These are phyloP conservation scores for Paraplagusia blochii DNA, from an alignment of 2,113 vertebrate species.

Conservation along the genomic window DNA sequence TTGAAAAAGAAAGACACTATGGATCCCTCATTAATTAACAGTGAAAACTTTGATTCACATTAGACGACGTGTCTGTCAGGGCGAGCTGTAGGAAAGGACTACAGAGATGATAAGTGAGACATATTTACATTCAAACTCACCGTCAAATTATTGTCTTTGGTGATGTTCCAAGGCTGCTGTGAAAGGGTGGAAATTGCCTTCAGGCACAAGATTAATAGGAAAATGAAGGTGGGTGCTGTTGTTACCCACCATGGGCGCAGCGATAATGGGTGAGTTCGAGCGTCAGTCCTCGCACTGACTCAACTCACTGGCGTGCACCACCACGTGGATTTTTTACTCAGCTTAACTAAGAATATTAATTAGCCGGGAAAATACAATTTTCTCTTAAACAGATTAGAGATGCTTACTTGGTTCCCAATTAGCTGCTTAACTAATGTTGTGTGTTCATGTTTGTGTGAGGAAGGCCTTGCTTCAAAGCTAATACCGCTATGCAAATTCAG, in stretches of 20 bases:
- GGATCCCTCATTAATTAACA: too few species aligned
- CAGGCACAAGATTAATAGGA: constrained; percentile 7
- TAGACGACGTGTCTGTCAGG: constrained; percentile 15
- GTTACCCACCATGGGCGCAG: neutral
- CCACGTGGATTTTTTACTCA: constrained; percentile 53
- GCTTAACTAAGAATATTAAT: constrained; percentile 68
- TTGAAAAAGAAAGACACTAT: too few species aligned
- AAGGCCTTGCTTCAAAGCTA: constrained; percentile 60
- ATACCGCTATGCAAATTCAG: constrained; percentile 67
- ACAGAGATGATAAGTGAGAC: neutral
- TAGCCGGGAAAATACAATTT: constrained; percentile 56
- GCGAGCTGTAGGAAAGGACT: neutral
- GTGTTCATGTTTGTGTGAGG: constrained; percentile 58
- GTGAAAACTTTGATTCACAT: constrained; percentile 27
- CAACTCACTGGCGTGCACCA: constrained; percentile 38
- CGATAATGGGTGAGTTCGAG: constrained; percentile 32
- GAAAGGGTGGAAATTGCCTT: neutral
- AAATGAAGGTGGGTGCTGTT: constrained; percentile 2
- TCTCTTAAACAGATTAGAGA: constrained; percentile 73
- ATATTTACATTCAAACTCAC: neutral
- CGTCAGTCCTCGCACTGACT: constrained; percentile 42
- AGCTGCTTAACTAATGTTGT: constrained; percentile 70
- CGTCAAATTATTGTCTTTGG: neutral
- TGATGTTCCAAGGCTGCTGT: neutral
- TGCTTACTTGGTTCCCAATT: constrained; percentile 73